Evolutionary conservation across 2,888 invertebrate genomes (phyloP).

Genomic region (Agriotes lineatus): DNA sequence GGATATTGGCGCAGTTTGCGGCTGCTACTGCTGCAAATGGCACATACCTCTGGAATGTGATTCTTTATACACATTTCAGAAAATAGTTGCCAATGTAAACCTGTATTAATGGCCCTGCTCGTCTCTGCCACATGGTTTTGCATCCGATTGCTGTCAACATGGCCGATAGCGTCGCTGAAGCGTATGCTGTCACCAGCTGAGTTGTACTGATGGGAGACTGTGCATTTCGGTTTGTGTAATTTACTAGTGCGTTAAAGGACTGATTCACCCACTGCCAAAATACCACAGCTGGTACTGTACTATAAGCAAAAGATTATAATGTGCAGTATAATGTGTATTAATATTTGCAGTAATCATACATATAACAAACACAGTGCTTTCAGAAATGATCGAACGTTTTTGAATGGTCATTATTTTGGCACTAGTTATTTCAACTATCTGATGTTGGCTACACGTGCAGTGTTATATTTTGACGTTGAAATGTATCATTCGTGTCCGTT

Average conservation of each 20-base stretch:
- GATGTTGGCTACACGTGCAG: too few species aligned
- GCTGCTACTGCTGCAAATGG: constrained; percentile 90
- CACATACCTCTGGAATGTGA: constrained; percentile 77
- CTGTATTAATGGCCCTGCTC: constrained; percentile 73
- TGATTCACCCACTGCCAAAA: constrained; percentile 98
- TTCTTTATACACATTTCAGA: neutral
- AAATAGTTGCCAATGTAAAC: too few species aligned
- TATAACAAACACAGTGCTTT: too few species aligned
- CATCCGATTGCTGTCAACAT: constrained; percentile 89
- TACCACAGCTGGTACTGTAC: constrained; percentile 85
- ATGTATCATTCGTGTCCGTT: too few species aligned
- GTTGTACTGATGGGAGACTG: constrained; percentile 83
- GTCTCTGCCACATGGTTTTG: constrained; percentile 83
- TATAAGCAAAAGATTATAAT: constrained; percentile 61
- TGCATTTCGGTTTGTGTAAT: constrained; percentile 93
- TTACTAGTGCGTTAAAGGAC: constrained; percentile 94
- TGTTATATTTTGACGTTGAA: too few species aligned
- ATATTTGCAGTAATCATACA: too few species aligned
- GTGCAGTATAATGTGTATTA: too few species aligned
- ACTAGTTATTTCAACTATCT: too few species aligned
- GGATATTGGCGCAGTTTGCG: constrained; percentile 93
- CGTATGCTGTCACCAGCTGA: constrained; percentile 88
- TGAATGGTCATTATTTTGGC: too few species aligned
- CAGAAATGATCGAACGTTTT: too few species aligned
- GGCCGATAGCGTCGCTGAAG: constrained; percentile 90